phyloP scores from a whole-genome alignment of 2,888 invertebrate genomes.

The Lamproptera curius region DNA sequence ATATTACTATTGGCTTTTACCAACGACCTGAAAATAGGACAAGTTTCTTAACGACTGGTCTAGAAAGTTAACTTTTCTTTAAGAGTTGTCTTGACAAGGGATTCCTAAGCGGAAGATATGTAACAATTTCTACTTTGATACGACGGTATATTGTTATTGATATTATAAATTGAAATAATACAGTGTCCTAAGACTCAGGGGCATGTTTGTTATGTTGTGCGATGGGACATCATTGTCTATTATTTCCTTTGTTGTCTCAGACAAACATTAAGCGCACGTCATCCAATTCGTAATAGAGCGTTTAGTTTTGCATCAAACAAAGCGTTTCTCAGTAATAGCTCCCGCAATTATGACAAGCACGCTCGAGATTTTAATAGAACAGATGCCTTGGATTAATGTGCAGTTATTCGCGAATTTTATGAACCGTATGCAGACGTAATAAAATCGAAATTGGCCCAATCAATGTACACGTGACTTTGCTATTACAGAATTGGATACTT shows the following conservation, averaged over 20 bases:
- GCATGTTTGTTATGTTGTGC: constrained; percentile 1
- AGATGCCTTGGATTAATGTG: constrained; percentile 17
- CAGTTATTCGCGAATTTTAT: constrained; percentile 13
- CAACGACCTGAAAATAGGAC: neutral
- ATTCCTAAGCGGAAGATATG: no score
- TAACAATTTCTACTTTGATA: no score
- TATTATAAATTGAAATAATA: no score
- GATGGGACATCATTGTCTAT: constrained; percentile 1
- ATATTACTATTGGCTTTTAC: neutral
- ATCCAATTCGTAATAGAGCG: constrained; percentile 5
- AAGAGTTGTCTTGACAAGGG: no score
- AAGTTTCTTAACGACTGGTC: neutral
- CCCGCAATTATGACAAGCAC: constrained; percentile 36
- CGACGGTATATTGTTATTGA: no score
- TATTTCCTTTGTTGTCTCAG: constrained; percentile 11
- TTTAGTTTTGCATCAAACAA: constrained; percentile 20
- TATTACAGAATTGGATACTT: constrained; percentile 50
- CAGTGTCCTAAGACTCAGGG: no score
- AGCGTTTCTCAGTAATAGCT: constrained; percentile 21
- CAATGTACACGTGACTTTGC: constrained; percentile 23
- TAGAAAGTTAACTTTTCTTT: neutral
- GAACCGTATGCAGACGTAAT: neutral
- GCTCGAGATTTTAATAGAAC: constrained; percentile 7
- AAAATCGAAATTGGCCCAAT: constrained; percentile 28
- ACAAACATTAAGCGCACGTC: constrained; percentile 14